A percentile compares a stretch with the other conserved stretches of the same genome.
Conservation (phyloP, 2,113 vertebrate species). For the Clarias magur region DNA sequence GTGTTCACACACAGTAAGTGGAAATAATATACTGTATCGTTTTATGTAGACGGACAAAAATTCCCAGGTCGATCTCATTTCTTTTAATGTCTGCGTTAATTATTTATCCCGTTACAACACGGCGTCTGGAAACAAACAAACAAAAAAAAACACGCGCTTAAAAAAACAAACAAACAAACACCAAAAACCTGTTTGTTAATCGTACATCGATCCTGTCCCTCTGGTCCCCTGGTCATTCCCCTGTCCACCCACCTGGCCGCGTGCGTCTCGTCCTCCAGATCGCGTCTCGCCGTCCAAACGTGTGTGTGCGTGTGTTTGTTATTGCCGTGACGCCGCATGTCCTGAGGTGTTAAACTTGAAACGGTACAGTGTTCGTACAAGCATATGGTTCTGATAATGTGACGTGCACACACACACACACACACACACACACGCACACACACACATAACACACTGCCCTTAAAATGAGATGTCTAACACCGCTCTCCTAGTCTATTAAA, state of each 20-base stretch:
- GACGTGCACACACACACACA: not conserved
- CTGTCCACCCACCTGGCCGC: constrained; percentile 13
- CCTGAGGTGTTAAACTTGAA: constrained; percentile 63
- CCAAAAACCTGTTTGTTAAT: not conserved
- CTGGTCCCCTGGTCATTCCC: constrained; percentile 16
- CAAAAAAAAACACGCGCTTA: no score
- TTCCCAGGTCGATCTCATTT: not conserved
- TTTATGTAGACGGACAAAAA: not conserved
- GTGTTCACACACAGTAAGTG: not conserved
- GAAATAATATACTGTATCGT: not conserved
- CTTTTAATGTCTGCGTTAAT: not conserved
- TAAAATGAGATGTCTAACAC: constrained; percentile 40
- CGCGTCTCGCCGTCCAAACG: constrained; percentile 19
- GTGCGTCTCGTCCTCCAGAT: constrained; percentile 24
- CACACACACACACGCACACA: constrained; percentile 17
- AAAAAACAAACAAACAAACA: no score
- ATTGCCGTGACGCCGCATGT: constrained; percentile 40
- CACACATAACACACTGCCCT: constrained; percentile 11
- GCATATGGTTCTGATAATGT: constrained; percentile 64
- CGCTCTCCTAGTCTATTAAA: constrained; percentile 39
- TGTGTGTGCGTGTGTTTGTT: constrained; percentile 38
- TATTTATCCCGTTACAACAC: not conserved
- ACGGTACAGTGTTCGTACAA: constrained; percentile 64
- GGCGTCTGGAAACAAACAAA: not conserved
- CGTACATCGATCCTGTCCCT: not conserved